A percentile compares a stretch with the other conserved stretches of the same genome.
Evolutionary conservation across 2,113 vertebrate genomes (phyloP).

Genomic region (Lepisosteus oculatus): DNA sequence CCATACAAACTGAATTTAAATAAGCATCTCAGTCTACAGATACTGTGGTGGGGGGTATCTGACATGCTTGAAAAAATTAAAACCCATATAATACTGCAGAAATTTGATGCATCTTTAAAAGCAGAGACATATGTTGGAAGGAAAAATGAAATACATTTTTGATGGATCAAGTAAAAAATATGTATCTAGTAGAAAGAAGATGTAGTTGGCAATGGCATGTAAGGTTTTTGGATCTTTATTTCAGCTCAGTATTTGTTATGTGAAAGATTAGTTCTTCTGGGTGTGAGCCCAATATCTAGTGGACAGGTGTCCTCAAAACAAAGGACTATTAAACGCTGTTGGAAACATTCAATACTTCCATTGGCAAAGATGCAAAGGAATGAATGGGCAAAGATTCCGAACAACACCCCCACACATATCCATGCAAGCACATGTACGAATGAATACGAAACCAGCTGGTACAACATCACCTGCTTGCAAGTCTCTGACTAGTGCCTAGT

Average conservation of each 20-base stretch:
- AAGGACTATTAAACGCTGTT: background rate
- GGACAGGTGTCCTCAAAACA: background rate
- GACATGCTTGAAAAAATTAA: constrained; percentile 1
- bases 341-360: background rate
- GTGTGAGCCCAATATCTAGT: background rate
- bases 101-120: background rate
- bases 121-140: background rate
- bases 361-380: background rate
- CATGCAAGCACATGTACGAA: background rate
- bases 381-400: background rate
- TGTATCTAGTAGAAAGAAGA: background rate
- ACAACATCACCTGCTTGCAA: background rate
- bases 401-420: constrained; percentile 1
- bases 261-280: background rate
- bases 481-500: background rate
- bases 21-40: background rate
- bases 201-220: background rate
- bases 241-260: too few relatives aligned
- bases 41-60: background rate
- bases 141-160: background rate
- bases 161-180: background rate
- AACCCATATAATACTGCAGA: background rate
- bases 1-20: constrained; percentile 1
- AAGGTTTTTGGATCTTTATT: background rate
- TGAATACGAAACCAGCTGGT: background rate